Evolutionary conservation across 2,888 invertebrate genomes (phyloP).

Genomic region (Mallateleia sp.): DNA sequence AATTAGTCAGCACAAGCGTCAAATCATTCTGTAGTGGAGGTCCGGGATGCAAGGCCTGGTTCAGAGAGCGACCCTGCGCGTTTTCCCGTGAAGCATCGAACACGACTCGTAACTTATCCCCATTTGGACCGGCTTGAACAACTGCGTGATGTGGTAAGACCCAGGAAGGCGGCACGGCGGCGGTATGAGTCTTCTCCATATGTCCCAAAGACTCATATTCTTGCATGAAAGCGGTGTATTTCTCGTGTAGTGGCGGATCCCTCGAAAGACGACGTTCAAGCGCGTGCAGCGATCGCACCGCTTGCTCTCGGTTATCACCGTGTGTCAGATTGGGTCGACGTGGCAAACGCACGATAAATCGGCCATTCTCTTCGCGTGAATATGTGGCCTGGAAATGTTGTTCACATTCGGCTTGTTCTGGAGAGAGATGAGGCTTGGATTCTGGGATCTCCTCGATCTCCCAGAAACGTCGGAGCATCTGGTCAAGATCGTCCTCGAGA

Average conservation of each 20-base stretch:
- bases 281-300: background rate
- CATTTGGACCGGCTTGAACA: background rate
- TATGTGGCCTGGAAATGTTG: background rate
- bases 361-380: slow-evolving; percentile 4
- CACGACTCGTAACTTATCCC: slow-evolving; percentile 1
- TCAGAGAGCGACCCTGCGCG: background rate
- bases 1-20: background rate
- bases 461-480: background rate
- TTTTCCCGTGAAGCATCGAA: slow-evolving; percentile 11
- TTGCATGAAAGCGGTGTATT: background rate
- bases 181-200: background rate
- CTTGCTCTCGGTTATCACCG: slow-evolving; percentile 1
- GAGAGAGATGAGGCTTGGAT: no score
- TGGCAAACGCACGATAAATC: slow-evolving; percentile 19
- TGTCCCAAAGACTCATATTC: slow-evolving; percentile 1
- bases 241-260: no score
- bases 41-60: background rate
- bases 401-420: slow-evolving; percentile 6
- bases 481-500: background rate
- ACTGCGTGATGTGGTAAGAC: slow-evolving; percentile 9
- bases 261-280: background rate
- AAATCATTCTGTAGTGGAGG: slow-evolving; percentile 8
- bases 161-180: background rate
- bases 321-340: background rate
- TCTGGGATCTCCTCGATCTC: slow-evolving; percentile 11